These are phyloP conservation scores for Lepus townsendii DNA, from an alignment of 2,797 vertebrate genomes.

Conservation along the genomic window DNA sequence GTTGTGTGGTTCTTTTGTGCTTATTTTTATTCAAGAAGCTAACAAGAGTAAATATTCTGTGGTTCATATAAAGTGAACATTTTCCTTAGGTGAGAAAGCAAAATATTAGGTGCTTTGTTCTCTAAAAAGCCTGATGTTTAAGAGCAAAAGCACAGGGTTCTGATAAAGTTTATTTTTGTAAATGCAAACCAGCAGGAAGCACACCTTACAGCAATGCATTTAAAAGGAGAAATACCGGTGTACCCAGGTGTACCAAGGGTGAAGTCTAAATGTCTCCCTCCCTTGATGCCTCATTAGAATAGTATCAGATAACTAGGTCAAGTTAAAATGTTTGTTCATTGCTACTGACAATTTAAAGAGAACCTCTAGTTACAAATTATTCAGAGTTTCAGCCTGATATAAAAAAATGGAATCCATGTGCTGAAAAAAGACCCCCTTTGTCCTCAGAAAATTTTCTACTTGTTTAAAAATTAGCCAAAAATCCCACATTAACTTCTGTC, in stretches of 20 bases:
- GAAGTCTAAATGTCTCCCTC: conserved; percentile 38
- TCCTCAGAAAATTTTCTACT: neutral
- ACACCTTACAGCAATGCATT: conserved; percentile 25
- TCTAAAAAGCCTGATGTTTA: conserved; percentile 3
- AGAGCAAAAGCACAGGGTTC: neutral
- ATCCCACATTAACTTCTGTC: neutral
- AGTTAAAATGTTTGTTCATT: conserved; percentile 50
- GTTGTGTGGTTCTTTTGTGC: conserved; percentile 6
- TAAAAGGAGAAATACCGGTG: conserved; percentile 36
- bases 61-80: conserved; percentile 4
- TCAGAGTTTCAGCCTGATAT: neutral
- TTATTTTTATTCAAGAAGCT: conserved; percentile 45
- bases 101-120: neutral
- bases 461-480: neutral
- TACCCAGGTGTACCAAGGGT: neutral
- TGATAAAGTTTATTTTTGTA: neutral
- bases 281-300: conserved; percentile 28
- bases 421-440: neutral
- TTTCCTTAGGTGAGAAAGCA: conserved; percentile 31
- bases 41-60: neutral
- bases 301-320: conserved; percentile 40
- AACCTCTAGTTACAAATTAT: neutral
- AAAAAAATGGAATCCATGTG: conserved; percentile 8
- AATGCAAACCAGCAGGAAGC: neutral
- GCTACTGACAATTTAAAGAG: conserved; percentile 47